phyloP scores from a whole-genome alignment of 2,888 invertebrate species.

The Coenonympha glycerion region DNA sequence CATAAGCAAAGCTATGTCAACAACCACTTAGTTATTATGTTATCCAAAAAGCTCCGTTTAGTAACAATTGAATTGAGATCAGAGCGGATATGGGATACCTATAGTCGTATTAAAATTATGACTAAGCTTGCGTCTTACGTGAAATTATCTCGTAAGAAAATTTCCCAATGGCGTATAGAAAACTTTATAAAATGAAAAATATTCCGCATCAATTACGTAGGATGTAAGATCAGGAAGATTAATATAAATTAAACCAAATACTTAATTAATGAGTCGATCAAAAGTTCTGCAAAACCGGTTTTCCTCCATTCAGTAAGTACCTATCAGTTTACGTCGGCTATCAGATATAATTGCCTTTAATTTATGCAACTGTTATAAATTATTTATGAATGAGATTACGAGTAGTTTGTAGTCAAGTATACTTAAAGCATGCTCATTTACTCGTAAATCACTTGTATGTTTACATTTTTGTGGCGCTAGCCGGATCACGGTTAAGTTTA shows the following conservation, averaged over 20 bases:
- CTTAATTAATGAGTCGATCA: not conserved
- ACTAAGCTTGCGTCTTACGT: not conserved
- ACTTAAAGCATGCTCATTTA: not conserved
- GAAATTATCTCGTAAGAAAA: not conserved
- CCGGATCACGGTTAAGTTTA: constrained; percentile 14
- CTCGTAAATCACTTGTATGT: constrained; percentile 1
- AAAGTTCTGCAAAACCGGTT: constrained; percentile 2
- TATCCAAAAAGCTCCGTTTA: no score
- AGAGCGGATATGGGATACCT: not conserved
- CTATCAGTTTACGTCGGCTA: not conserved
- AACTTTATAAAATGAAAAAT: not conserved
- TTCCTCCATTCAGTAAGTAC: not conserved
- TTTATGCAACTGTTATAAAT: constrained; percentile 19
- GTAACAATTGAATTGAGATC: no score
- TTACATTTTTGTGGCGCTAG: constrained; percentile 11
- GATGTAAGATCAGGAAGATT: not conserved
- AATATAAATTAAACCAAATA: not conserved
- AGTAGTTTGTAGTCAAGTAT: not conserved
- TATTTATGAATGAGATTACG: constrained; percentile 12
- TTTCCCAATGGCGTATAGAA: not conserved
- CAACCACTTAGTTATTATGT: no score
- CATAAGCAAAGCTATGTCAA: no score
- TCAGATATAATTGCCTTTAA: constrained; percentile 15
- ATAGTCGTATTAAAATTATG: not conserved
- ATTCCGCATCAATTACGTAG: not conserved